A percentile compares a stretch with the other conserved stretches of the same genome.
phyloP scores from a whole-genome alignment of 2,797 vertebrate species.

The Oryzias dopingdopingensis region DNA sequence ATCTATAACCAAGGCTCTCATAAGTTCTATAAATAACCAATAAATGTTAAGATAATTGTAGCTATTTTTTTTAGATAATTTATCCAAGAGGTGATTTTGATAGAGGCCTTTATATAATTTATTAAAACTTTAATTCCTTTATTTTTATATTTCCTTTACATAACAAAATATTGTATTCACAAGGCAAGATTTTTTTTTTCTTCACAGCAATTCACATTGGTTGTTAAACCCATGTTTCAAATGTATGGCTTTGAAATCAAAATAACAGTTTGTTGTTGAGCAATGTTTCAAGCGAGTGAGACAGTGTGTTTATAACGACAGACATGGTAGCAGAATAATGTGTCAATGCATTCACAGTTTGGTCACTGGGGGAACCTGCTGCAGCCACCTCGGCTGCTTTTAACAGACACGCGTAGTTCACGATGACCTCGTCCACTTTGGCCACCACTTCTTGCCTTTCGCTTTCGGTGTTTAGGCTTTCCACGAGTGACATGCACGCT shows the following conservation, averaged over 20 bases:
- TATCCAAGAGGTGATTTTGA: constrained; percentile 57
- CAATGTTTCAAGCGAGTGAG: constrained; percentile 90
- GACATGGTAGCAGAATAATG: constrained; percentile 90
- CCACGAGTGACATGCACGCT: constrained; percentile 91
- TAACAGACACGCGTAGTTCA: constrained; percentile 88
- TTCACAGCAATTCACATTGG: constrained; percentile 86
- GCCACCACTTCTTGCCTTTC: constrained; percentile 84
- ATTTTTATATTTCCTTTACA: constrained; percentile 74
- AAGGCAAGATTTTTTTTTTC: constrained; percentile 80
- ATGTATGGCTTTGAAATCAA: constrained; percentile 98
- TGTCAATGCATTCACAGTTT: constrained; percentile 86
- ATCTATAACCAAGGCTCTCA: constrained; percentile 60
- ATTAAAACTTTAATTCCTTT: constrained; percentile 73
- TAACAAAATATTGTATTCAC: constrained; percentile 97
- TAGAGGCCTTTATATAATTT: constrained; percentile 69
- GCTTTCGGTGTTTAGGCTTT: constrained; percentile 82
- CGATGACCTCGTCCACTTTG: constrained; percentile 86
- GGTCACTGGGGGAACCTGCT: constrained; percentile 80
- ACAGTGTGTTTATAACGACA: constrained; percentile 91
- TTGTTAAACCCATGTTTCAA: constrained; percentile 74
- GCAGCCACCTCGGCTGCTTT: constrained; percentile 86
- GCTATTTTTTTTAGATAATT: constrained; percentile 59
- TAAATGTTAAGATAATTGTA: constrained; percentile 63
- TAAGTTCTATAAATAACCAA: constrained; percentile 47
- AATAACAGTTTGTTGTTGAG: constrained; percentile 85